Evolutionary conservation across 2,797 vertebrate species (phyloP).

Genomic region (Gouania willdenowi): DNA sequence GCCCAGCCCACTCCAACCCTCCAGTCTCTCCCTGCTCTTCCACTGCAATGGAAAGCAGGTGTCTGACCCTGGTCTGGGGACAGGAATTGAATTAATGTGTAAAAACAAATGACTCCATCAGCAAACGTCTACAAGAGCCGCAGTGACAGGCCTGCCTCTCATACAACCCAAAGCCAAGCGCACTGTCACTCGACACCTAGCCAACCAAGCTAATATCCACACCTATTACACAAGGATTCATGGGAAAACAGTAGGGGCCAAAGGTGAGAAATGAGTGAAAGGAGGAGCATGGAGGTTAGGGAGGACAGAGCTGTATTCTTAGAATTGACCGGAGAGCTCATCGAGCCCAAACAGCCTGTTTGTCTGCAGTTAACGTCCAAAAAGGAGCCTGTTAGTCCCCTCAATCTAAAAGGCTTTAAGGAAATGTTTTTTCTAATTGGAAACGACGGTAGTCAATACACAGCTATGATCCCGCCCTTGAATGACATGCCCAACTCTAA

Average conservation of each 20-base stretch:
- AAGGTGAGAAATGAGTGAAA: constrained; percentile 50
- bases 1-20: constrained; percentile 44
- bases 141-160: constrained; percentile 62
- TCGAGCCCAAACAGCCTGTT: constrained; percentile 34
- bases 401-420: constrained; percentile 48
- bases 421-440: constrained; percentile 72
- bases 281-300: constrained; percentile 34
- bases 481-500: constrained; percentile 69
- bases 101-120: constrained; percentile 82
- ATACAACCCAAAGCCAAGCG: constrained; percentile 30
- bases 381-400: constrained; percentile 37
- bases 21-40: constrained; percentile 22
- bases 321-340: constrained; percentile 43
- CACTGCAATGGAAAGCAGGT: constrained; percentile 79
- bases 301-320: constrained; percentile 47
- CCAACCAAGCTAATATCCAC: constrained; percentile 56
- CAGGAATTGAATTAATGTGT: constrained; percentile 80
- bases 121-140: constrained; percentile 61
- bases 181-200: constrained; percentile 62
- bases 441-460: constrained; percentile 72
- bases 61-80: constrained; percentile 69
- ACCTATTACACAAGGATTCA: constrained; percentile 65
- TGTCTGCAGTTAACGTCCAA: constrained; percentile 41
- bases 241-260: constrained; percentile 62
- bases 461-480: constrained; percentile 60